Evolutionary conservation across 92 coral and sea anemone genomes (phyloP), one percentile per base, ranked within the genome.

Genomic region (Galaxea fascicularis): DNA sequence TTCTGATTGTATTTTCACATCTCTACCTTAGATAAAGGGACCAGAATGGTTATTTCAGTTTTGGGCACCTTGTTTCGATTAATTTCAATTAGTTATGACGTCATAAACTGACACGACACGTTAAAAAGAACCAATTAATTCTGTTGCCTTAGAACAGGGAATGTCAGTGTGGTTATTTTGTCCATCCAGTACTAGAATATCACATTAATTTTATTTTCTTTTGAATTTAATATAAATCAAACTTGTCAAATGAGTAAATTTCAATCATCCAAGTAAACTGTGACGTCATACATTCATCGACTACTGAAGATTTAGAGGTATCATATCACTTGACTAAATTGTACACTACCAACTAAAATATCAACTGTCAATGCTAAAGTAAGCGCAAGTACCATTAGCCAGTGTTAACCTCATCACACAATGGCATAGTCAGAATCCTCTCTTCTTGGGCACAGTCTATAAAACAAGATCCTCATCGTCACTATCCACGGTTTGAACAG

Each of bases 401-500:
- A 78, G 83, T 63, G 52, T 78, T 78, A 35, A 56, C 71, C 73
- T 62, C 71, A 4, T 39, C 83, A 78, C 52, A 78, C 7, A 78
- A 29, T 29, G 29, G 18, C 21, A 59, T 59, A 78, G 83, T 51
- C 74, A 68, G 17, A 24, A 66, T 52, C 58, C 58, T 52, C 14
- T 52, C 10, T 1, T 52, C 1, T 0, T 0, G 14, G 58, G 58
- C 58, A 52, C 58, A 52, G 58, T 52, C 58, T 41, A 46, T 39
- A 69, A 35, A 35, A 35, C 41, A 35, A 54, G 77, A 69, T 28
- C 86, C 77, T 81, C 77, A 0, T 26, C 86, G 24, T 81, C 86
- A 53, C 86, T 81, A 66, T 69, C 78, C 22, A 26, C 79, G 15
- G n/a, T 9, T 49, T 52, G 1, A 67, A 82, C 27, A 24, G 59